phyloP scores from a whole-genome alignment of 2,113 vertebrate genomes.

The Tragelaphus strepsiceros region DNA sequence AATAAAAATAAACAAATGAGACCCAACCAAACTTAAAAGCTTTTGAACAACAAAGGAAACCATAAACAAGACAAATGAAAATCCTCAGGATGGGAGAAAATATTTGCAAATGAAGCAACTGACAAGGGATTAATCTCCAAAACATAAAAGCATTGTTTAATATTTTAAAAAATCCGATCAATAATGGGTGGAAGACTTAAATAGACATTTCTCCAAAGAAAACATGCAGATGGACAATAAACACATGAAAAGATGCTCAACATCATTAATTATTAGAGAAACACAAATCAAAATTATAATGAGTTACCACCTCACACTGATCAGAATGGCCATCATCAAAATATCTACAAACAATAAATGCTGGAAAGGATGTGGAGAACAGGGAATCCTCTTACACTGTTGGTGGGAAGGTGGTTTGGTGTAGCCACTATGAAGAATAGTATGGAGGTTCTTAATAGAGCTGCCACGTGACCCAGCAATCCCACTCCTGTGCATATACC shows the following conservation, averaged over 20 bases:
- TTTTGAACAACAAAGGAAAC: background rate
- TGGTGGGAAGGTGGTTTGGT: background rate
- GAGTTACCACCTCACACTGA: background rate
- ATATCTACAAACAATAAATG: background rate
- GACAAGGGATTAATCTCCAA: background rate
- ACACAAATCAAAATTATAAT: background rate
- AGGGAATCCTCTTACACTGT: background rate
- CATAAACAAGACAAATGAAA: background rate
- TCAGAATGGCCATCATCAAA: background rate
- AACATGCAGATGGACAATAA: background rate
- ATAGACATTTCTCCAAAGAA: background rate
- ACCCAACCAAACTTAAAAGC: background rate
- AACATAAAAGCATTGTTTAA: background rate
- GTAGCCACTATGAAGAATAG: background rate
- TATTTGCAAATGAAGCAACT: background rate
- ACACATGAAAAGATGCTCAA: background rate
- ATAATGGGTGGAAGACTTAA: background rate
- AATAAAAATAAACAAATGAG: background rate
- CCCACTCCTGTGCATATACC: background rate
- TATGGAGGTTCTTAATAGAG: background rate
- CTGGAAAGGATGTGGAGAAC: background rate
- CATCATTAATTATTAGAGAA: background rate
- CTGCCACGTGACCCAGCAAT: background rate
- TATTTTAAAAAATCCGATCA: background rate
- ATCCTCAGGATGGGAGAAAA: background rate